Conservation (phyloP, 2,113 vertebrate genomes). For the Ictalurus punctatus region DNA sequence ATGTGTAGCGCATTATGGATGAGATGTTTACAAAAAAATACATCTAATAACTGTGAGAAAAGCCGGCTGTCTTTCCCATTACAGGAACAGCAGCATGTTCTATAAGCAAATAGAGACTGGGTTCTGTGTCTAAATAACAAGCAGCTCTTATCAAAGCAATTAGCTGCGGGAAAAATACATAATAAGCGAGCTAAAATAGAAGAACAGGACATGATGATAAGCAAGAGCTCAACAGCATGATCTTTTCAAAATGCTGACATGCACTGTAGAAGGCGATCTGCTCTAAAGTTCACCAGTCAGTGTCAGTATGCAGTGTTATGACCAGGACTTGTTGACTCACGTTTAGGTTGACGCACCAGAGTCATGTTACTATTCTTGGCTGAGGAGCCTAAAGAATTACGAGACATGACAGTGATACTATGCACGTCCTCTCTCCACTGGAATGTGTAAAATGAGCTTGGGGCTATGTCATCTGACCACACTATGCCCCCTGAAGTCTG, state of each 20-base stretch:
- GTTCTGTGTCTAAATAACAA: conserved; percentile 30
- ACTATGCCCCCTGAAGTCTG: conserved; percentile 59
- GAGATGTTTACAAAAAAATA: neutral
- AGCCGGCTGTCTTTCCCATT: neutral
- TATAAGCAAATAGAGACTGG: conserved; percentile 22
- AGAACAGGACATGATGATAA: neutral
- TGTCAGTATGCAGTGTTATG: neutral
- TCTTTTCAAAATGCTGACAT: neutral
- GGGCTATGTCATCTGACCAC: conserved; percentile 65
- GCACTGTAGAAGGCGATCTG: neutral
- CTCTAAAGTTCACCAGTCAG: neutral
- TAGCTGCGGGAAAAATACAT: conserved; percentile 6
- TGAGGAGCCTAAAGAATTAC: conserved; percentile 85
- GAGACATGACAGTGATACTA: conserved; percentile 78
- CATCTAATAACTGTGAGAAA: conserved; percentile 13
- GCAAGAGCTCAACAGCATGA: neutral
- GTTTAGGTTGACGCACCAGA: conserved; percentile 74
- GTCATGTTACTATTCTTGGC: conserved; percentile 82
- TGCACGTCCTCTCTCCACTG: conserved; percentile 75
- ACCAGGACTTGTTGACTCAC: conserved; percentile 60
- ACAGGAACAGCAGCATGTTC: neutral
- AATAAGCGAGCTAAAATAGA: conserved; percentile 10
- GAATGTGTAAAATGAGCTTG: conserved; percentile 76
- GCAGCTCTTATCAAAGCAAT: conserved; percentile 38
- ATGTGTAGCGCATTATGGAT: too few relatives aligned